Evolutionary conservation across 2,888 invertebrate genomes (phyloP).

Genomic region (Eilema griseolum): DNA sequence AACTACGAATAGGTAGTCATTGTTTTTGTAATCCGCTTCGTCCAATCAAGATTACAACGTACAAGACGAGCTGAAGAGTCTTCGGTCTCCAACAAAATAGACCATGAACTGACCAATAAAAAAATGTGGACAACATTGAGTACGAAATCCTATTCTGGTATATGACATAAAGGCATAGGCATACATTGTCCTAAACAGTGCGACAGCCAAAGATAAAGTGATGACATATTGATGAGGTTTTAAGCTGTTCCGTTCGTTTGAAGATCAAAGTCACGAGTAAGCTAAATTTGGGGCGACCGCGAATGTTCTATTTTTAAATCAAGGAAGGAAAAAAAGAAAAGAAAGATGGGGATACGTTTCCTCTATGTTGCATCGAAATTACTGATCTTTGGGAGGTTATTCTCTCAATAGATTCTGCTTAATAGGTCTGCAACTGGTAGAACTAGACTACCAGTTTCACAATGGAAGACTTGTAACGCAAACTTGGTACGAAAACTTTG

Average conservation of each 20-base stretch:
- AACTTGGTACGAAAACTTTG: no score
- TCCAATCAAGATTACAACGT: no score
- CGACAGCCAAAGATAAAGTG: conserved; percentile 34
- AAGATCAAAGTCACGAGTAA: conserved; percentile 44
- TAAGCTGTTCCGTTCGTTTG: conserved; percentile 22
- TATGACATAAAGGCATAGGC: conserved; percentile 1
- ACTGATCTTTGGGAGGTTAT: not conserved
- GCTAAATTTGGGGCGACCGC: conserved; percentile 15
- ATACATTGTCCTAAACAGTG: conserved; percentile 6
- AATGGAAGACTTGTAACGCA: no score
- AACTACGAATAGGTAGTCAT: not conserved
- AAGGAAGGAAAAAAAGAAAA: not conserved
- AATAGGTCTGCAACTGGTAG: no score
- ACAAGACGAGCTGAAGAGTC: no score
- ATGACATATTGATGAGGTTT: conserved; percentile 33
- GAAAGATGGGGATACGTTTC: not conserved
- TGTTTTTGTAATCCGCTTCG: not conserved
- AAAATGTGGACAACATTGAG: not conserved
- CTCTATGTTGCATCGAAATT: not conserved
- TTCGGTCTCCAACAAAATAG: not conserved
- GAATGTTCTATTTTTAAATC: conserved; percentile 13
- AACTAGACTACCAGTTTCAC: no score
- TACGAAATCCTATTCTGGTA: not conserved
- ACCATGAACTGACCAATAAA: not conserved
- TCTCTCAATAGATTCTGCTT: not conserved